phyloP scores from a whole-genome alignment of 2,888 invertebrate species.

The Agrochola circellaris region DNA sequence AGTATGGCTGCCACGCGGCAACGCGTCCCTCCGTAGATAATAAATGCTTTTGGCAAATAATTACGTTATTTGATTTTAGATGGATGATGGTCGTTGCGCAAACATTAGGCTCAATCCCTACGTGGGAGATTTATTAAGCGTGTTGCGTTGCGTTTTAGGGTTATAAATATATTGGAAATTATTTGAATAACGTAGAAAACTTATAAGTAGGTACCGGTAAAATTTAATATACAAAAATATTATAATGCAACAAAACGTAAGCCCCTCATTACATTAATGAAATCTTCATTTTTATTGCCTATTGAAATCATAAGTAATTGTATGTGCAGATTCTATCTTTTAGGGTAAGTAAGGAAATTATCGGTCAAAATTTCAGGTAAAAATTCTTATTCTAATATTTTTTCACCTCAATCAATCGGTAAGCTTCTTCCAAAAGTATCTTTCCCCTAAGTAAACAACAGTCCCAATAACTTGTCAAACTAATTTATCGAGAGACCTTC shows the following conservation, averaged over 20 bases:
- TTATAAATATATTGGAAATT: constrained; percentile 17
- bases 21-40: constrained; percentile 86
- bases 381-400: constrained; percentile 8
- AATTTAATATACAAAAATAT: not conserved
- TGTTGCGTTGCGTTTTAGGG: constrained; percentile 69
- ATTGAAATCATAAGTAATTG: not conserved
- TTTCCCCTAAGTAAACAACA: not conserved
- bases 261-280: not conserved
- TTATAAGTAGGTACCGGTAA: not conserved
- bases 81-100: constrained; percentile 87
- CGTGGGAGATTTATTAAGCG: constrained; percentile 83
- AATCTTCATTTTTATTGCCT: not conserved
- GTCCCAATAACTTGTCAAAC: constrained; percentile 19
- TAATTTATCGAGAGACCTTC: constrained; percentile 39
- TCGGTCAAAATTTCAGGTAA: not conserved
- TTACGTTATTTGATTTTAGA: constrained; percentile 89
- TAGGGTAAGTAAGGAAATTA: not conserved
- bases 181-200: constrained; percentile 5
- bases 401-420: not conserved
- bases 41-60: constrained; percentile 90
- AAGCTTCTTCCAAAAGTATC: not conserved
- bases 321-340: not conserved
- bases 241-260: too few species aligned
- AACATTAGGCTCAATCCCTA: constrained; percentile 78
- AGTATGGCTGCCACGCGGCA: constrained; percentile 82